Evolutionary conservation across 2,113 vertebrate genomes (phyloP), one percentile per base, ranked within the genome.

Genomic region (Meles meles): DNA sequence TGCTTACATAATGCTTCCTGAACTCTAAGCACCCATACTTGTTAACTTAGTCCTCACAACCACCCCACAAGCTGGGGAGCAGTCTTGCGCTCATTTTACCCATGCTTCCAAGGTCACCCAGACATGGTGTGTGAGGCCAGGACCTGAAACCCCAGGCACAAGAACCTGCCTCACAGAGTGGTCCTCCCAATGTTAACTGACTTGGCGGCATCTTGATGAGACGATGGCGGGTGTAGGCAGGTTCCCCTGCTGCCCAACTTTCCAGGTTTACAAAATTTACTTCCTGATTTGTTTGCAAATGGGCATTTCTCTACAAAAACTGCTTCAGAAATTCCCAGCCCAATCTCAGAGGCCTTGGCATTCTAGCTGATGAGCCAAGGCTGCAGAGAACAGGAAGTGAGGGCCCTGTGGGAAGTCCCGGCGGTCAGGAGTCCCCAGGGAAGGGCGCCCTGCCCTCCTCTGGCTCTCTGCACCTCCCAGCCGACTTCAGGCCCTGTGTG

Each of bases 361-460:
- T 55, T 87, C 65, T 25, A 49, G 18, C 59, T 21, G 17, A 61
- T 84, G 34, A 91, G 71, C 88, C 82, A 4, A 39, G 55, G 81
- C 27, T 44, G 23, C 57, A 23, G 55, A 59, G 3, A 96, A 18
- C 59, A 97, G 97, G 97, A 97, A 97, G 92, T 96, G 23, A 67
- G 65, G 63, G 88, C 65, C 34, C 11, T 10, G 1, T 47, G 95
- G 96, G 95, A 98, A 98, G 84, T 97, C 97, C 98, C 96, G 39
- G 80, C 0, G 52, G 57, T 88, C 2, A 0, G 34, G 42, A 65
- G 23, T 55, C n/a, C 44, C 63, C 44, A 31, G 65, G 81, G 11
- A 29, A 1, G 52, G 4, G 34, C 44, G 37, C 61, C 10, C 65
- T 57, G 88, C 57, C 67, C 21, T 17, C 9, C 23, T 57, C 49